These are phyloP conservation scores for Hetaerina titia DNA, from an alignment of 2,888 invertebrate genomes.

Conservation along the genomic window DNA sequence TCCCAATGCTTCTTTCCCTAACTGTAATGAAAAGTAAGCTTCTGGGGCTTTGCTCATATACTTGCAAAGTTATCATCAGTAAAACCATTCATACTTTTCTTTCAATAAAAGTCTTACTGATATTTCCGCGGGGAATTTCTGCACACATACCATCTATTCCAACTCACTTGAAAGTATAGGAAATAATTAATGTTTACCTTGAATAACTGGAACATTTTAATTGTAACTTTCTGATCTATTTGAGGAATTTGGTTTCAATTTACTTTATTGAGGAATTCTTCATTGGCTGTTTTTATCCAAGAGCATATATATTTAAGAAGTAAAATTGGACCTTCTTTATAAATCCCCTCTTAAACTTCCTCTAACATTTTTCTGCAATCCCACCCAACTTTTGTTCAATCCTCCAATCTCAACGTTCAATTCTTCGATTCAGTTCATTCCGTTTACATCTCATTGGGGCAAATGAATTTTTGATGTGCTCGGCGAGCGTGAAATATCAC, in stretches of 20 bases:
- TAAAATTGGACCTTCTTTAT: background rate
- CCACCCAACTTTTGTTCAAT: background rate
- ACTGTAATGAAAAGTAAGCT: no score
- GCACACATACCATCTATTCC: background rate
- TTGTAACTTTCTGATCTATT: background rate
- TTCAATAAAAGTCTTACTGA: no score
- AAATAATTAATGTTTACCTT: background rate
- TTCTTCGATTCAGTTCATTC: background rate
- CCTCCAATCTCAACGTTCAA: background rate
- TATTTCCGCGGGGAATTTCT: no score
- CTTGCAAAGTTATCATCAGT: no score
- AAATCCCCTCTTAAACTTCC: background rate
- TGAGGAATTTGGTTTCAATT: background rate
- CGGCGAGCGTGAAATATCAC: background rate
- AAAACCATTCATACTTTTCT: no score
- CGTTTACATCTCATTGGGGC: background rate
- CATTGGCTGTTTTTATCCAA: background rate
- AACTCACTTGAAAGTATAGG: background rate
- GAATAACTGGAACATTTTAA: background rate
- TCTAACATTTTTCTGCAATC: background rate
- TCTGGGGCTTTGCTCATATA: no score
- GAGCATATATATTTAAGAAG: background rate
- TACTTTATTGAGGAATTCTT: background rate
- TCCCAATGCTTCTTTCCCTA: no score
- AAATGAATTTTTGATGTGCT: background rate